Conservation (phyloP, 2,888 invertebrate genomes). For the Steromphala cineraria region DNA sequence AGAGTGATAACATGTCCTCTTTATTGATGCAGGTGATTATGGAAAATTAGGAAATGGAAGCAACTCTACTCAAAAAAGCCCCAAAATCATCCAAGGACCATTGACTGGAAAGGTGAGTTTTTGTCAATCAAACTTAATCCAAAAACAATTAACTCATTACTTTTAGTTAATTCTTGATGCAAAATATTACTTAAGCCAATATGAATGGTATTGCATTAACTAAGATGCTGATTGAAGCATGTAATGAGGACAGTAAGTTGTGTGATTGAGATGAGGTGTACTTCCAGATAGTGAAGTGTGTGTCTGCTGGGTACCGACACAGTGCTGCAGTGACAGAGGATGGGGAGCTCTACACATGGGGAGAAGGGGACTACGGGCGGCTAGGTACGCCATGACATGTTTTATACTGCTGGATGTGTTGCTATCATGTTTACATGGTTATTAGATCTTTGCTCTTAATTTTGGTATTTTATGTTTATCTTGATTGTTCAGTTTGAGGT, state of each 20-base stretch:
- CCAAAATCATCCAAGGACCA: conserved; percentile 79
- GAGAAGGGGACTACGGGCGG: conserved; percentile 82
- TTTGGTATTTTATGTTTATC: too few relatives aligned
- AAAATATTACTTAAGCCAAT: too few relatives aligned
- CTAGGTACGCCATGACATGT: conserved; percentile 72
- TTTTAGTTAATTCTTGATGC: too few relatives aligned
- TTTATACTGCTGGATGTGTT: too few relatives aligned
- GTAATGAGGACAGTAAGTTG: too few relatives aligned
- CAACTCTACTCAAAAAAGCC: conserved; percentile 80
- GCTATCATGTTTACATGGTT: too few relatives aligned
- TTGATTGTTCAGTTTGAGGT: too few relatives aligned
- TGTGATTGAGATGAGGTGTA: too few relatives aligned
- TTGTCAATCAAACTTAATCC: not conserved
- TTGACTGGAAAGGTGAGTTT: conserved; percentile 78
- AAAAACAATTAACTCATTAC: too few relatives aligned
- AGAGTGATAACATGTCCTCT: not conserved
- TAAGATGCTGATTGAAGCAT: not conserved
- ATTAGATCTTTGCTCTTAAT: too few relatives aligned
- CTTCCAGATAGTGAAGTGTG: conserved; percentile 72
- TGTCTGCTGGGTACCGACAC: conserved; percentile 81
- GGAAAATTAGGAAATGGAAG: conserved; percentile 82
- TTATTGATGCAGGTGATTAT: conserved; percentile 77
- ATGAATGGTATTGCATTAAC: not conserved
- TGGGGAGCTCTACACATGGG: conserved; percentile 82
- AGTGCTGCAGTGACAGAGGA: conserved; percentile 81